Conservation (phyloP, 2,888 invertebrate species). For the Leptinotarsa peninsularis region DNA sequence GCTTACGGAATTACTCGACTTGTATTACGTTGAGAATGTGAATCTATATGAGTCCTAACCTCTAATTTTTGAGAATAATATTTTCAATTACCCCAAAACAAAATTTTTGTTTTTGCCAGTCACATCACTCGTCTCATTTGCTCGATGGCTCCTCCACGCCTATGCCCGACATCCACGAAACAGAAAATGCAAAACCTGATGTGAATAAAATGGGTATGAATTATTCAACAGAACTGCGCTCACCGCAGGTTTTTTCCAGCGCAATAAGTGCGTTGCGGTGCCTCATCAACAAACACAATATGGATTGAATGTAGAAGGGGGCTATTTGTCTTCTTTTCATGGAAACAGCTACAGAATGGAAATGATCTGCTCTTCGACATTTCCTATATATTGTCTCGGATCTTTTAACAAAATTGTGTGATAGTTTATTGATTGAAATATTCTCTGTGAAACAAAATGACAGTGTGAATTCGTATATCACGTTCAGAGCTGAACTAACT, state of each 20-base stretch:
- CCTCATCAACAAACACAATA: conserved; percentile 8
- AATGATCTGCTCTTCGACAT: background rate
- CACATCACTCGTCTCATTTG: background rate
- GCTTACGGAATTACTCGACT: no score
- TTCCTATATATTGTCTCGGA: background rate
- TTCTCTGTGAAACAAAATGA: no score
- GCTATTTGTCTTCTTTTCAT: background rate
- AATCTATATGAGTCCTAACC: no score
- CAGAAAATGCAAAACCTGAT: conserved; percentile 15
- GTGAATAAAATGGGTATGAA: conserved; percentile 10
- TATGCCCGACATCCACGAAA: background rate
- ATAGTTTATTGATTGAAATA: no score
- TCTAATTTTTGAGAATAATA: no score
- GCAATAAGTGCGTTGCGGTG: background rate
- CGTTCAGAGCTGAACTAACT: no score
- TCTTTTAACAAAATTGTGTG: background rate
- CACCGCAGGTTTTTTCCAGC: conserved; percentile 3
- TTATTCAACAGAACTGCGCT: background rate
- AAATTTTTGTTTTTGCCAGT: background rate
- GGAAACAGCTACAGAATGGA: background rate
- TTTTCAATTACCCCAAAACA: background rate
- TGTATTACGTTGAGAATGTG: no score
- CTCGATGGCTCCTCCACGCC: background rate
- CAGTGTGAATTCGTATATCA: no score
- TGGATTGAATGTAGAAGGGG: conserved; percentile 5